Evolutionary conservation across 2,888 invertebrate genomes (phyloP).

Genomic region (Orthonevra nobilis): DNA sequence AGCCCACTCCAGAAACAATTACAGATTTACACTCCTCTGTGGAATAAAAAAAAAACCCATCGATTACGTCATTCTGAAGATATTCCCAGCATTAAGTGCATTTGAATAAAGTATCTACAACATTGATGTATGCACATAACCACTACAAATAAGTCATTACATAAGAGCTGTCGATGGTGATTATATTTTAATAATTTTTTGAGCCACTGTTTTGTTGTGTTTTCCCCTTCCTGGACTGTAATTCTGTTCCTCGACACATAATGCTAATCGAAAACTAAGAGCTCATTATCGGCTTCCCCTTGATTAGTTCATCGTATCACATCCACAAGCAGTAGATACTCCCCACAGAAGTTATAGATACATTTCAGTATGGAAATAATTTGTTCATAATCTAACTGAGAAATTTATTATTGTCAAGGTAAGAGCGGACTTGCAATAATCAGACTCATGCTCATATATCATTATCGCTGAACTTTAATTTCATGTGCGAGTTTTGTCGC

Average conservation of each 20-base stretch:
- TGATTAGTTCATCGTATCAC: conserved; percentile 8
- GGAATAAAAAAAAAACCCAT: conserved; percentile 9
- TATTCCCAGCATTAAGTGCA: not conserved
- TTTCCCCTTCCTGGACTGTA: conserved; percentile 18
- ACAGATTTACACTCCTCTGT: conserved; percentile 6
- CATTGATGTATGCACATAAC: conserved; percentile 5
- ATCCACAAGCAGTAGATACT: conserved; percentile 6
- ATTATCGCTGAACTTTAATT: conserved; percentile 34
- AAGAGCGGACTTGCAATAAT: not conserved
- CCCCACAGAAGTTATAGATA: no score
- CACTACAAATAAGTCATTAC: no score
- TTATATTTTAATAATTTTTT: conserved; percentile 8
- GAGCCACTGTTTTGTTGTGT: conserved; percentile 5
- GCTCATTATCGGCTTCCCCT: not conserved
- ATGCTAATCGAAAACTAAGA: not conserved
- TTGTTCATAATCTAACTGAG: conserved; percentile 33
- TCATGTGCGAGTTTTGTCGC: not conserved
- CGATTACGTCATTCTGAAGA: conserved; percentile 32
- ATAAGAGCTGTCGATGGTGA: no score
- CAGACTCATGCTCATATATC: no score
- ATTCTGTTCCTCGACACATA: conserved; percentile 2
- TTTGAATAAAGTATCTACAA: not conserved
- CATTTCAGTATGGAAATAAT: conserved; percentile 2
- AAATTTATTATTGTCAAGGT: conserved; percentile 35
- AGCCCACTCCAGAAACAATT: conserved; percentile 11